phyloP scores from a whole-genome alignment of 2,113 vertebrate genomes.

The Corvus hawaiiensis region DNA sequence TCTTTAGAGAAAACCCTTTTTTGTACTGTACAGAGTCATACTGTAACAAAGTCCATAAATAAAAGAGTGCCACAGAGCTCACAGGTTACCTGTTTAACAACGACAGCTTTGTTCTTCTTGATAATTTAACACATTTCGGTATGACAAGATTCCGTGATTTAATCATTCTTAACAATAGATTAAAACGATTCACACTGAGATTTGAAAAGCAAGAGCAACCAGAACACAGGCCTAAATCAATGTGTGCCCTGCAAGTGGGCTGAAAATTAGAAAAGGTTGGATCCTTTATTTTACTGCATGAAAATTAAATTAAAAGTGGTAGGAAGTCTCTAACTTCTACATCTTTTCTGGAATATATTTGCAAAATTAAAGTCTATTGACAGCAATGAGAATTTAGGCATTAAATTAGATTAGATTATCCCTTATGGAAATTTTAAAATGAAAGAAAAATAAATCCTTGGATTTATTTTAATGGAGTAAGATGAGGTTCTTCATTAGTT shows the following conservation, averaged over 20 bases:
- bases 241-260: not conserved
- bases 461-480: not conserved
- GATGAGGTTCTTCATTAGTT: not conserved
- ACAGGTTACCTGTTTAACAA: slow-evolving; percentile 58
- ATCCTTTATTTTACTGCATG: not conserved
- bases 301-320: not conserved
- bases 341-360: not conserved
- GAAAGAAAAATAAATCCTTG: not conserved
- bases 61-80: slow-evolving; percentile 36
- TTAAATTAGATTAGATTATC: not conserved
- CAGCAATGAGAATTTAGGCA: not conserved
- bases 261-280: not conserved
- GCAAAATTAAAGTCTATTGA: not conserved
- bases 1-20: slow-evolving; percentile 55
- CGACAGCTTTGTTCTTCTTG: slow-evolving; percentile 13
- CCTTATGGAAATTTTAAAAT: not conserved
- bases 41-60: slow-evolving; percentile 63
- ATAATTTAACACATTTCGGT: slow-evolving; percentile 25
- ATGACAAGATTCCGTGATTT: not conserved
- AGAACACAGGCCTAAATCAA: not conserved
- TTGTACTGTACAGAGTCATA: not conserved
- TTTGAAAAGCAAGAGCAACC: not conserved
- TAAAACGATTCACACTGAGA: not conserved
- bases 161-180: slow-evolving; percentile 34
- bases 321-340: not conserved